A percentile compares a stretch with the other conserved stretches of the same genome.
phyloP scores from a whole-genome alignment of 2,113 vertebrate species.

The Bettongia penicillata region DNA sequence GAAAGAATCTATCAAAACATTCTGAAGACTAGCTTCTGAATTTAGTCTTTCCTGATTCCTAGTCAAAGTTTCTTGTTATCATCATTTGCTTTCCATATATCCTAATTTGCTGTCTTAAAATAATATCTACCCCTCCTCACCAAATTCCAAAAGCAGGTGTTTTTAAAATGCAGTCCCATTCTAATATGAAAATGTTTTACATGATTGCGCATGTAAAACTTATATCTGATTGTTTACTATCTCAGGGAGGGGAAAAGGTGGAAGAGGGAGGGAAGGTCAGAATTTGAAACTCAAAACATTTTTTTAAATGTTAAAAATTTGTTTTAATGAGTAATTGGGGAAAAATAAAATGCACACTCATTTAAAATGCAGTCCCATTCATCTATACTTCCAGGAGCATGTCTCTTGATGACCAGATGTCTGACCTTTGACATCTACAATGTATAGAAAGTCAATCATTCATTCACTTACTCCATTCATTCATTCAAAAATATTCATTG shows the following conservation, averaged over 20 bases:
- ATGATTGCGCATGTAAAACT: no score
- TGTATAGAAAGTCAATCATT: background rate
- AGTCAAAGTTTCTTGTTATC: background rate
- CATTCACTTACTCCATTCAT: conserved; percentile 2
- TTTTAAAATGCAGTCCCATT: background rate
- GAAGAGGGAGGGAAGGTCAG: no score
- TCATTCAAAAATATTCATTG: no score
- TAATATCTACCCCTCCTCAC: background rate
- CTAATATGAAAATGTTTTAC: no score
- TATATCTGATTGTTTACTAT: no score
- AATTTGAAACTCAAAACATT: no score
- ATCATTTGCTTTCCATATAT: background rate
- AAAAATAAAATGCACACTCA: no score
- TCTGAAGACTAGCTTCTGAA: background rate
- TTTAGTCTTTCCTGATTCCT: background rate
- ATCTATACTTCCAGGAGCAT: background rate
- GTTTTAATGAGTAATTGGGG: no score
- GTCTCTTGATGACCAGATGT: background rate
- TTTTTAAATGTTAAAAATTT: no score
- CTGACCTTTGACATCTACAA: background rate
- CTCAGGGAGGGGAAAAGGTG: no score
- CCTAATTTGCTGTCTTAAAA: background rate
- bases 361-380: background rate
- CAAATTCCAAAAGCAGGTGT: background rate
- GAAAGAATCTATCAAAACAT: background rate